Conservation (phyloP, 2,113 vertebrate genomes). For the Archocentrus centrarchus region DNA sequence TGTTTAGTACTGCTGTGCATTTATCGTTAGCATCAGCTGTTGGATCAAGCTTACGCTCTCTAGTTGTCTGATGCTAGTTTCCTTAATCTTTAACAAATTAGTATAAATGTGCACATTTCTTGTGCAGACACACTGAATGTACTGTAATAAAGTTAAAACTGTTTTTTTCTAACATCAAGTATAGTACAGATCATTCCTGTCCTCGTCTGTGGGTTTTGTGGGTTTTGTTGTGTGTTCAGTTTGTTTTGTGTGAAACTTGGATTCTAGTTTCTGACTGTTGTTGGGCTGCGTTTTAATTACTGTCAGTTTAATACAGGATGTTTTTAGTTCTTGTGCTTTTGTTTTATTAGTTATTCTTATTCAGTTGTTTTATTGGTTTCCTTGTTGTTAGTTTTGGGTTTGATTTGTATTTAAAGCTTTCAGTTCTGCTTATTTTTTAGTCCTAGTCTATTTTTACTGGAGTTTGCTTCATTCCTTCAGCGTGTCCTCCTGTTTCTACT, state of each 20-base stretch:
- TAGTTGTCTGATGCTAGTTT: not conserved
- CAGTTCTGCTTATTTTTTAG: not conserved
- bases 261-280: not conserved
- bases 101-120: not conserved
- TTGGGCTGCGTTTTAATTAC: not conserved
- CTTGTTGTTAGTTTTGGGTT: not conserved
- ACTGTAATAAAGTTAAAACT: not conserved
- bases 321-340: not conserved
- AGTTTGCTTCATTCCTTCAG: not conserved
- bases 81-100: not conserved
- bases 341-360: not conserved
- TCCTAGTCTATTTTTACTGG: no score
- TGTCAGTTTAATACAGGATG: not conserved
- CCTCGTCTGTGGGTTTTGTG: not conserved
- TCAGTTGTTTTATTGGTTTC: not conserved
- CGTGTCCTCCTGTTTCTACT: no score
- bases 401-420: not conserved
- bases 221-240: not conserved
- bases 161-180: not conserved
- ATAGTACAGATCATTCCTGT: not conserved
- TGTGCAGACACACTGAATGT: rapidly evolving
- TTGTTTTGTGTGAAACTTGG: not conserved
- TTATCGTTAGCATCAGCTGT: not conserved
- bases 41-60: not conserved
- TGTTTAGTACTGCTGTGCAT: not conserved